These are phyloP conservation scores for Origma solitaria DNA, from an alignment of 2,113 vertebrate species.

Conservation along the genomic window DNA sequence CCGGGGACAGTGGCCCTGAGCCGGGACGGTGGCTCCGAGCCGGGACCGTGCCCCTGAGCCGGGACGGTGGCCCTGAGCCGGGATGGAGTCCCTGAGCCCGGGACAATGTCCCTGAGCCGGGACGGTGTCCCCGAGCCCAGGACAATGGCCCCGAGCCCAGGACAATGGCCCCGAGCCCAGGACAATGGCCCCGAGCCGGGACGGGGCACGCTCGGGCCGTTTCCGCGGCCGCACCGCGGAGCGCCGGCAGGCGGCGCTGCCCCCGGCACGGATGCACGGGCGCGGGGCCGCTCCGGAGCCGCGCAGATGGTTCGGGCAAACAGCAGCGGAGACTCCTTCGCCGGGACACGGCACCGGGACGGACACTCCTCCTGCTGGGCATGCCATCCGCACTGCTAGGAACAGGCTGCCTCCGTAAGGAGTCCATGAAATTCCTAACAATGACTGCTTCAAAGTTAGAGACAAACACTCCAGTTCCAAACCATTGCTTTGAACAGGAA, in stretches of 20 bases:
- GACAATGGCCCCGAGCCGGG: no score
- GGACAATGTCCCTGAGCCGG: no score
- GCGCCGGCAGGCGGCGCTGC: neutral
- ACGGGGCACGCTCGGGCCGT: no score
- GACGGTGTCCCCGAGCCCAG: no score
- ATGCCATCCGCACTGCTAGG: neutral
- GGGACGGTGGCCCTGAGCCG: no score
- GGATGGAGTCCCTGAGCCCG: no score
- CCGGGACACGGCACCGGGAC: neutral
- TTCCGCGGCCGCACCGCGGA: no score
- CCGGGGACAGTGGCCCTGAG: neutral
- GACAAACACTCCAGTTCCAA: neutral
- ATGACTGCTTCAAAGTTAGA: accelerated
- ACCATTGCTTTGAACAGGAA: neutral
- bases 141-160: no score
- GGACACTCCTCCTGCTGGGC: neutral
- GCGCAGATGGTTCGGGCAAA: neutral
- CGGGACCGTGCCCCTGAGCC: no score
- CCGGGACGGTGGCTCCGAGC: no score
- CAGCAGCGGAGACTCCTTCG: neutral
- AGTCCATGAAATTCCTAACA: neutral
- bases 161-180: no score
- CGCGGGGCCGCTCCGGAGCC: neutral
- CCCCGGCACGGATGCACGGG: neutral
- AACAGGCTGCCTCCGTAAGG: neutral